Evolutionary conservation across 2,113 vertebrate genomes (phyloP).

Genomic region (Galeopterus variegatus): DNA sequence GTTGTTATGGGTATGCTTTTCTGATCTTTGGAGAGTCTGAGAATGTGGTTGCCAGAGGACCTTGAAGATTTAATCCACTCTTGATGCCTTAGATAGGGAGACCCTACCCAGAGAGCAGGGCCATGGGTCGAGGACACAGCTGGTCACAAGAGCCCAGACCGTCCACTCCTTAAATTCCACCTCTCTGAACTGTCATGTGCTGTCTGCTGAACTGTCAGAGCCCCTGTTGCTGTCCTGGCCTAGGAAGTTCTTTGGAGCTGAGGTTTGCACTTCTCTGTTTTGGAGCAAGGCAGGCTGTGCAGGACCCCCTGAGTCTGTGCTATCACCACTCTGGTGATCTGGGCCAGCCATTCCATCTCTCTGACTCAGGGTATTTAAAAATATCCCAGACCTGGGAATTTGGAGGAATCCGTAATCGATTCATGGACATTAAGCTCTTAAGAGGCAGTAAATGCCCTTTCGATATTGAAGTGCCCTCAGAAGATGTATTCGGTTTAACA

Average conservation of each 20-base stretch:
- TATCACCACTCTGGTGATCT: rapidly evolving
- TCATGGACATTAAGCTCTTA: not conserved
- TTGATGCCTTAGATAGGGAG: not conserved
- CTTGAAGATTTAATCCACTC: not conserved
- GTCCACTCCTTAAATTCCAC: rapidly evolving
- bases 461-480: not conserved
- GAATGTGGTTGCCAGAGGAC: not conserved
- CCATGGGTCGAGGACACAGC: rapidly evolving
- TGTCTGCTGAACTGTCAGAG: not conserved
- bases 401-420: not conserved
- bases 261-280: not conserved
- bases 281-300: not conserved
- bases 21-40: not conserved
- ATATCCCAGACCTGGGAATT: not conserved
- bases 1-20: not conserved
- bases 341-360: not conserved
- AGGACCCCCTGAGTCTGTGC: not conserved
- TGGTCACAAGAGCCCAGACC: rapidly evolving
- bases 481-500: not conserved
- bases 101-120: not conserved
- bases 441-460: not conserved
- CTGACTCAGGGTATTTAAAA: conserved; percentile 48
- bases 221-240: not conserved
- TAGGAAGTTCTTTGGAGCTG: not conserved
- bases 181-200: not conserved